Percentiles rank a stretch among this genome's conserved stretches.
These are phyloP conservation scores for Eulemur macaco DNA, from an alignment of 2,113 vertebrate genomes.

Conservation along the genomic window DNA sequence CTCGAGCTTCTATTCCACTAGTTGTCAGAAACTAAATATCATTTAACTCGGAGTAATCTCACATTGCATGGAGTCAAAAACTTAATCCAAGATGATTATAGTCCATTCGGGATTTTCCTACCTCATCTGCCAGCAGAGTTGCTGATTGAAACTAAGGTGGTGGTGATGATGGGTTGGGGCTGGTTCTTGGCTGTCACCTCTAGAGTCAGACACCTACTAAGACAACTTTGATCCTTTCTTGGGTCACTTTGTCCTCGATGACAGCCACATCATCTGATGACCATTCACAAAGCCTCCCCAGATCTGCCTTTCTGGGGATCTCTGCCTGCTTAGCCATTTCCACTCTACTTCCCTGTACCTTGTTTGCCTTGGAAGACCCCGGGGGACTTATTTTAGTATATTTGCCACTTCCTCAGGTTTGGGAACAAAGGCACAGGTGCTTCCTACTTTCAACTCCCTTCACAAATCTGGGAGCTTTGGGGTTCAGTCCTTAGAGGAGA, in stretches of 20 bases:
- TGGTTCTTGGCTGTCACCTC: background rate
- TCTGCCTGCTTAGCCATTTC: background rate
- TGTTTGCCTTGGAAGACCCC: background rate
- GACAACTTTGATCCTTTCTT: background rate
- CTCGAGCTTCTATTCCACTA: background rate
- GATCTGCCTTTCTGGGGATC: background rate
- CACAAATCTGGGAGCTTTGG: background rate
- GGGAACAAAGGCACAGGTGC: background rate
- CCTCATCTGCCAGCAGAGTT: background rate
- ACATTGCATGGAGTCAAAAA: background rate
- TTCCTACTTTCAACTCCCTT: constrained; percentile 4
- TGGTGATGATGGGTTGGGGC: background rate
- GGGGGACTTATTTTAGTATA: background rate
- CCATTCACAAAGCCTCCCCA: background rate
- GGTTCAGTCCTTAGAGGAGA: background rate
- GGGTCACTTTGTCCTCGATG: background rate
- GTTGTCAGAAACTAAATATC: background rate
- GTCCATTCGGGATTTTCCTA: background rate
- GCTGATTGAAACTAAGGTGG: background rate
- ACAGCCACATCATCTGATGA: background rate
- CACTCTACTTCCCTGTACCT: background rate
- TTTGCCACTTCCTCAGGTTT: background rate
- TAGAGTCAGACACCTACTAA: background rate
- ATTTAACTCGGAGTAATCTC: background rate
- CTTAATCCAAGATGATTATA: background rate